phyloP scores from a whole-genome alignment of 2,113 vertebrate genomes.

The Pachyramphus minor region DNA sequence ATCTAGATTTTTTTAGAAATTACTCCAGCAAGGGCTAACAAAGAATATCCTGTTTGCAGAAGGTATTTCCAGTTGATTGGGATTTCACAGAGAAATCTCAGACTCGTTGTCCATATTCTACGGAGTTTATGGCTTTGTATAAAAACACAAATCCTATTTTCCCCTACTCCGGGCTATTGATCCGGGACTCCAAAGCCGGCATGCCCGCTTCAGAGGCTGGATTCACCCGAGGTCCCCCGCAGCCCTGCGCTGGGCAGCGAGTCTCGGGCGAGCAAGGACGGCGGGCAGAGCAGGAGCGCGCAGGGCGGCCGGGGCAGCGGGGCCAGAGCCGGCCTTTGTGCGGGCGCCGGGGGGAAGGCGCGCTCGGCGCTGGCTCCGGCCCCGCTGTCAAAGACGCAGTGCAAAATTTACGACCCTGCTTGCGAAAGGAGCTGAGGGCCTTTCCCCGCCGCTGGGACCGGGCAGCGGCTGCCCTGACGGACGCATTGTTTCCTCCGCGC shows the following conservation, averaged over 20 bases:
- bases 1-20: slow-evolving; percentile 19
- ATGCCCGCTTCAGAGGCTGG: neutral
- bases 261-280: neutral
- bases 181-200: neutral
- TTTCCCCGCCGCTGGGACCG: slow-evolving; percentile 70
- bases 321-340: neutral
- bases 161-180: neutral
- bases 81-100: neutral
- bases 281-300: neutral
- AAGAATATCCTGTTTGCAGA: slow-evolving; percentile 49
- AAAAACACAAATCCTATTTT: neutral
- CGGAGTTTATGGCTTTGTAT: neutral
- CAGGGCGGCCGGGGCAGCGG: neutral
- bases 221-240: neutral
- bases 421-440: slow-evolving; percentile 75
- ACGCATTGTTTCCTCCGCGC: slow-evolving; percentile 70
- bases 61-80: slow-evolving; percentile 28
- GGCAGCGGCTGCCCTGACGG: slow-evolving; percentile 74
- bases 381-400: slow-evolving; percentile 67
- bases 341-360: neutral
- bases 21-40: slow-evolving; percentile 37
- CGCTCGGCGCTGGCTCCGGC: neutral
- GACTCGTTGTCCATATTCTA: neutral
- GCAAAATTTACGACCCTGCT: slow-evolving; percentile 76
- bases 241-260: too few species aligned